phyloP scores from a whole-genome alignment of 1,140 invertebrate species.

The Drosophila pseudoobscura region DNA sequence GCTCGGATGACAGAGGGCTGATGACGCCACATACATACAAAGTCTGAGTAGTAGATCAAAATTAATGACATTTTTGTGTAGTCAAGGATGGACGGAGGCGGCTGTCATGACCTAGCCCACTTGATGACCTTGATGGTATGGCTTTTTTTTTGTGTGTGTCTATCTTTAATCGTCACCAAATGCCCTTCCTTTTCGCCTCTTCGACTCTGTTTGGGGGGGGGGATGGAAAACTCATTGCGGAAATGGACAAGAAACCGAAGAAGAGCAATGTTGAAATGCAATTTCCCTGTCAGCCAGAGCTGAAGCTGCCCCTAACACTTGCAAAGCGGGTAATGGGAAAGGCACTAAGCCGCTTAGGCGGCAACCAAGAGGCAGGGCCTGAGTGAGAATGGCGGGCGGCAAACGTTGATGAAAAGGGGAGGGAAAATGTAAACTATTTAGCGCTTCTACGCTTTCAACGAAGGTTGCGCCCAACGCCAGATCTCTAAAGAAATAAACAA shows the following conservation, averaged over 20 bases:
- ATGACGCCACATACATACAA: conserved; percentile 31
- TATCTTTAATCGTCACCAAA: not conserved
- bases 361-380: conserved; percentile 6
- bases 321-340: conserved; percentile 29
- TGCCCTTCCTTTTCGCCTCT: not conserved
- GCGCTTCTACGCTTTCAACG: conserved; percentile 45
- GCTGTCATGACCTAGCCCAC: conserved; percentile 55
- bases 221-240: conserved; percentile 39
- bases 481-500: conserved; percentile 2
- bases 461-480: conserved; percentile 33
- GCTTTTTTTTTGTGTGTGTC: not conserved
- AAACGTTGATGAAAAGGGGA: not conserved
- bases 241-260: conserved; percentile 45
- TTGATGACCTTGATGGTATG: conserved; percentile 32
- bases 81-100: not conserved
- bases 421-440: conserved; percentile 54
- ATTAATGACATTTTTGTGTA: conserved; percentile 63
- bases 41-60: conserved; percentile 24
- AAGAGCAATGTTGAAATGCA: conserved; percentile 54
- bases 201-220: conserved; percentile 7
- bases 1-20: not conserved
- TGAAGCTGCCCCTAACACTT: conserved; percentile 38
- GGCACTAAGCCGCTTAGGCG: conserved; percentile 45
- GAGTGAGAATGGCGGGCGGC: not conserved
- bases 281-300: conserved; percentile 31